These are phyloP conservation scores for Metacarcinus magister DNA, from an alignment of 2,888 invertebrate genomes.

Conservation along the genomic window DNA sequence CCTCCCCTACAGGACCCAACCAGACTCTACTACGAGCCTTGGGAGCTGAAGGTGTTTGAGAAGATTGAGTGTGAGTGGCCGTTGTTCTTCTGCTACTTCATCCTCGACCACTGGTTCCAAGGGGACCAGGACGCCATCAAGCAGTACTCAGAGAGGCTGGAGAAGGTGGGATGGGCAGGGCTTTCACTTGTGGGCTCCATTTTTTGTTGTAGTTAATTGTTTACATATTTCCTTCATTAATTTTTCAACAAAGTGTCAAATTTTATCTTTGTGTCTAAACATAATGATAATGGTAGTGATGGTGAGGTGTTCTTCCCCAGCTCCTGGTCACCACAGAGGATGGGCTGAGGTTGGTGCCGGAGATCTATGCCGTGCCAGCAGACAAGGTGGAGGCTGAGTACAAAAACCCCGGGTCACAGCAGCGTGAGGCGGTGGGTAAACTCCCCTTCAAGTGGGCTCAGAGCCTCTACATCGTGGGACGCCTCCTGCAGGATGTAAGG, in stretches of 20 bases:
- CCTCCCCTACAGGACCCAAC: constrained; percentile 86
- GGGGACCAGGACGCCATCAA: constrained; percentile 90
- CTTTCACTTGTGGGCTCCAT: not conserved
- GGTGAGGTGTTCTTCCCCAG: constrained; percentile 41
- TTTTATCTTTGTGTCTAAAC: not conserved
- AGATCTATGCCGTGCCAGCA: constrained; percentile 94
- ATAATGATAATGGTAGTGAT: not conserved
- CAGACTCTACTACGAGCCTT: constrained; percentile 97
- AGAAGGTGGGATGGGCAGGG: constrained; percentile 86
- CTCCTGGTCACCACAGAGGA: constrained; percentile 92
- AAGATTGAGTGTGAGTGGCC: constrained; percentile 99
- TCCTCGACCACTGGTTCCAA: constrained; percentile 96
- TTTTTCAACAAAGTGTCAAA: not conserved
- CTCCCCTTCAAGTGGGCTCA: constrained; percentile 99
- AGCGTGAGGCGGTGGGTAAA: constrained; percentile 93
- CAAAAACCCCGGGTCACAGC: constrained; percentile 94
- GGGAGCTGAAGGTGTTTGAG: constrained; percentile 99
- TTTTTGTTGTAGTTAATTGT: not conserved
- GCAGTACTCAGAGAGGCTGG: constrained; percentile 91
- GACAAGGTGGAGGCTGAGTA: constrained; percentile 95
- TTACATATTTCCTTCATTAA: not conserved
- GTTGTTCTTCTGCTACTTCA: constrained; percentile 96
- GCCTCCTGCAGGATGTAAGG: constrained; percentile 91
- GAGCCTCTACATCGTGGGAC: constrained; percentile 97
- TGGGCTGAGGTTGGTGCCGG: constrained; percentile 95